Evolutionary conservation across 1,140 invertebrate species (phyloP), one percentile per base, ranked within the genome.

Genomic region (Hypsibius dujardini): DNA sequence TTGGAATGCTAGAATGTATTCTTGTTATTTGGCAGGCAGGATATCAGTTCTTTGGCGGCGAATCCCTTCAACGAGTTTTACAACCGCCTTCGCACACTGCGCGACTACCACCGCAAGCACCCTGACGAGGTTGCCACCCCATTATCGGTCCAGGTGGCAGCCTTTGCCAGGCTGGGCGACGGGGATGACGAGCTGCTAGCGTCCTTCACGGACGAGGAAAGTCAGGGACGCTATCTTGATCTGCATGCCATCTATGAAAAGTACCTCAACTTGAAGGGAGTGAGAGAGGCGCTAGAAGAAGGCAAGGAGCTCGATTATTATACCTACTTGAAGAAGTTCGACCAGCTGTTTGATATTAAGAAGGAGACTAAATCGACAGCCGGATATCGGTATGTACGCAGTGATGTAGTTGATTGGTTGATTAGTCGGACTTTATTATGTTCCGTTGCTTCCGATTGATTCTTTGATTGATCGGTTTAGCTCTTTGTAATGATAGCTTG

Each of bases 1-100:
- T 28, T 28, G 28, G 28, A 28, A 28, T 28, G 28, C 28, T 28
- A 28, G 28, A 28, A 28, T 28, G 28, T 28, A 28, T 28, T 28
- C 28, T 28, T 28, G 28, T 28, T 28, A 28, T 28, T 28, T 28
- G 28, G 28, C 42, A 95, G 95, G 81, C 89, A 92, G 75, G 95
- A 98, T 83, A 91, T 96, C 70, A 86, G 91, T 73, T 87, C 90
- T 0, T 81, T 98, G 1, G 93, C 92, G 1, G 95, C 94, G 46
- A 98, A 98, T 83, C 95, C 98, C 78, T 97, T 98, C 81, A 87
- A 88, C 71, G 95, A 98, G 80, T 98, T 98, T 81, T 98, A 98
- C 79, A 85, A 86, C 2, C 84, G 94, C 71, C 81, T 98, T 0
- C 95, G 95, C 78, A 86, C 87, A 72, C 92, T 98, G 47, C 96